A percentile compares a stretch with the other conserved stretches of the same genome.
phyloP scores from a whole-genome alignment of 2,113 vertebrate genomes.

The Globicephala melas region DNA sequence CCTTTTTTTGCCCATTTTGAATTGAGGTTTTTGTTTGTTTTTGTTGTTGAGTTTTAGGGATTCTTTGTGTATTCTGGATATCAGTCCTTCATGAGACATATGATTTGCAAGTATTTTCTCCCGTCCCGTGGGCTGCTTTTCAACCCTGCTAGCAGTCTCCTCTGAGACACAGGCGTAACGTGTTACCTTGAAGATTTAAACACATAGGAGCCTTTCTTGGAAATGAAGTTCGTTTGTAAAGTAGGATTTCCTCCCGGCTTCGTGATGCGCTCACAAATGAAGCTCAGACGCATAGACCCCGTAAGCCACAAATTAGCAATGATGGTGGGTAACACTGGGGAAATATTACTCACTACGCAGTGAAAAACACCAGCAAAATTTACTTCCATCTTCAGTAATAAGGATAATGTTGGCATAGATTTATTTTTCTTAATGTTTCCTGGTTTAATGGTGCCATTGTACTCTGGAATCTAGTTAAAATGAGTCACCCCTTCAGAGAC shows the following conservation, averaged over 20 bases:
- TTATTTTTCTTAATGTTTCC: neutral
- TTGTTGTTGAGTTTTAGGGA: neutral
- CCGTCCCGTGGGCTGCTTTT: neutral
- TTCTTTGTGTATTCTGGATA: neutral
- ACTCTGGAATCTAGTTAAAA: too few relatives aligned
- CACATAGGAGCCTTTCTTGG: neutral
- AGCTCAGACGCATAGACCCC: neutral
- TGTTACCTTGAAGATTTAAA: neutral
- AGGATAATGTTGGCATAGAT: fast-evolving
- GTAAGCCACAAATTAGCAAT: neutral
- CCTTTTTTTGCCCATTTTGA: neutral
- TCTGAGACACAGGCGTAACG: neutral
- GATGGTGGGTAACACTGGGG: neutral
- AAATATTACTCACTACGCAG: neutral
- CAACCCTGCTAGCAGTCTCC: neutral
- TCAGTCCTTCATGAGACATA: neutral
- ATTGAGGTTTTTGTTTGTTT: neutral
- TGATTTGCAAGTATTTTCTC: neutral
- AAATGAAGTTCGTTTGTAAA: neutral
- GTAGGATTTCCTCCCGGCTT: neutral
- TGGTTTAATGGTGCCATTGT: neutral
- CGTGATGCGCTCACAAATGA: neutral
- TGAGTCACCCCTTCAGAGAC: neutral
- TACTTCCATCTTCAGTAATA: neutral
- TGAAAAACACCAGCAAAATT: neutral